Conservation (phyloP, 2,797 vertebrate genomes). For the Tokudaia muenninki region DNA sequence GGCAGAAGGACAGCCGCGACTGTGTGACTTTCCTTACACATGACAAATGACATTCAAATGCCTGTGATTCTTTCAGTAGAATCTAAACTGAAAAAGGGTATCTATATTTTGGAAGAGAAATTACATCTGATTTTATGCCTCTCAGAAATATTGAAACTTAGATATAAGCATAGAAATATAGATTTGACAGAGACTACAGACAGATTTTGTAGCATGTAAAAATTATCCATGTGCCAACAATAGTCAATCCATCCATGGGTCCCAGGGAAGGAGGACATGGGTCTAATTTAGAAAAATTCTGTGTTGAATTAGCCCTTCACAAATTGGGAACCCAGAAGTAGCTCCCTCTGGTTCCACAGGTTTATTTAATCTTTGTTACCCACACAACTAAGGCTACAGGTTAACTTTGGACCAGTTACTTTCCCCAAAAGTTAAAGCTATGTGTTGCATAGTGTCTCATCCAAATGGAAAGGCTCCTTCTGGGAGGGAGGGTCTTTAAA, state of each 20-base stretch:
- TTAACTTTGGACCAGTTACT: background rate
- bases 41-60: background rate
- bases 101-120: background rate
- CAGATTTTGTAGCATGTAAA: background rate
- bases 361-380: background rate
- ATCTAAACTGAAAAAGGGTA: background rate
- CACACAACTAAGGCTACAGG: background rate
- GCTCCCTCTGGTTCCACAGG: background rate
- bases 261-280: background rate
- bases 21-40: background rate
- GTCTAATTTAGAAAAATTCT: background rate
- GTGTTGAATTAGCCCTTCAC: background rate
- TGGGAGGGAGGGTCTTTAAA: background rate
- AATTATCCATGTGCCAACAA: background rate
- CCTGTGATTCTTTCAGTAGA: background rate
- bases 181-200: background rate
- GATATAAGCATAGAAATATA: background rate
- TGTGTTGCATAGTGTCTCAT: background rate
- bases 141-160: background rate
- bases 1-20: background rate
- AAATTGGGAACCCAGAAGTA: background rate
- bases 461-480: background rate
- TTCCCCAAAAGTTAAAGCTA: background rate
- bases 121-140: background rate
- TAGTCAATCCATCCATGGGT: background rate